A percentile compares a stretch with the other conserved stretches of the same genome.
phyloP scores from a whole-genome alignment of 2,888 invertebrate genomes.

The Electrophaes corylata region DNA sequence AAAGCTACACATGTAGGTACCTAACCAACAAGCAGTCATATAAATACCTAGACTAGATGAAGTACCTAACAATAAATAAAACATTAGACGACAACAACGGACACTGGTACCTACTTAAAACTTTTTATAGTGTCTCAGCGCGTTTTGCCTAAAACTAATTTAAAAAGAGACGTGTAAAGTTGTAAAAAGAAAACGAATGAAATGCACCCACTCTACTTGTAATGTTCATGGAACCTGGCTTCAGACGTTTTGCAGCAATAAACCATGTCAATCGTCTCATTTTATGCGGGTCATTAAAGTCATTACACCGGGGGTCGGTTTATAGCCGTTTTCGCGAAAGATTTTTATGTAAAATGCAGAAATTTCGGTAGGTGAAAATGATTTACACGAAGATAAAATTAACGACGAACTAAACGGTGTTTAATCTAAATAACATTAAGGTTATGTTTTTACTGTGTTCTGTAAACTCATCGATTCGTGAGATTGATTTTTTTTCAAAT shows the following conservation, averaged over 20 bases:
- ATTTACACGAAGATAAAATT: slow-evolving; percentile 23
- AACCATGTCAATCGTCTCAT: slow-evolving; percentile 42
- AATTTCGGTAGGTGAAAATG: slow-evolving; percentile 30
- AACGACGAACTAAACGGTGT: slow-evolving; percentile 21
- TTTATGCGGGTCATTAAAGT: slow-evolving; percentile 43
- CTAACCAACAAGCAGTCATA: no score
- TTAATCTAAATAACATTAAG: neutral
- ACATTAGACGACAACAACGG: neutral
- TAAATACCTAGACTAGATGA: no score
- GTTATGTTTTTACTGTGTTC: neutral
- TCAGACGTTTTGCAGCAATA: slow-evolving; percentile 36
- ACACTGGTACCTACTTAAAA: neutral
- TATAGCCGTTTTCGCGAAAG: slow-evolving; percentile 39
- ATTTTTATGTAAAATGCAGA: slow-evolving; percentile 37
- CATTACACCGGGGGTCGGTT: slow-evolving; percentile 41
- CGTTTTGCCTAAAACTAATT: neutral
- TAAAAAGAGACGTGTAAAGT: slow-evolving; percentile 18
- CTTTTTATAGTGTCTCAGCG: neutral
- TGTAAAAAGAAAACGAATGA: slow-evolving; percentile 27
- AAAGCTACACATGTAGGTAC: no score
- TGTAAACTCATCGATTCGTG: neutral
- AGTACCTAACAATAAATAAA: neutral
- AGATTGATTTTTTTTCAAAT: neutral
- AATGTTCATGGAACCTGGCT: slow-evolving; percentile 32
- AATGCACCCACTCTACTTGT: slow-evolving; percentile 24